Base-by-base conservation (phyloP, 2,888 invertebrate species). In the Eristalis pertinax region DNA sequence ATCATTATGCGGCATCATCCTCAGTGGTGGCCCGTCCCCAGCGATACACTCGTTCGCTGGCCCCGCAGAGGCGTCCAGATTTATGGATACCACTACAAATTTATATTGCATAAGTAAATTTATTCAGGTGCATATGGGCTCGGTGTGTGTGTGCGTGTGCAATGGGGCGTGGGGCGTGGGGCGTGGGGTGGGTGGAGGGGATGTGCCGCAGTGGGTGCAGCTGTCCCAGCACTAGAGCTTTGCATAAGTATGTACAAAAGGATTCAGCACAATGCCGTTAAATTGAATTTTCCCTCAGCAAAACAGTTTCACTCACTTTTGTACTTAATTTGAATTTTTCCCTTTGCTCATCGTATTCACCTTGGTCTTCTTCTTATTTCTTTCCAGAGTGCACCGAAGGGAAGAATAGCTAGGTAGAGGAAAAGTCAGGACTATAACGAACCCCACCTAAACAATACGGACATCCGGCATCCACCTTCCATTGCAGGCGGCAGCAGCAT, bases 391-490 rank as follows among this genome's bases (percentile, higher is more conserved):
- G 86, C 82, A 78, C 15, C 63, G 43, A 19, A 62, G 22, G 56
- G 56, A 19, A 19, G 56, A 5, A 63, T 41, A n/a, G n/a, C n/a
- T n/a, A 13, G 26, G 35, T 41, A 8, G 56, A 67, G 29, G 67
- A 67, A 79, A 84, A 80, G 56, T 65, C 73, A 78, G 41, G 60
- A 78, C 50, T 75, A 83, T 62, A 75, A 83, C 83, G 78, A 83
- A 79, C 50, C 83, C 86, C 86, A 86, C 86, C 86, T 78, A 78
- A 69, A 83, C 78, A 86, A 76, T 83, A 83, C 83, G 86, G 83
- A 86, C 86, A 83, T 86, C 83, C 86, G 78, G 83, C 72, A 86
- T 86, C 86, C 86, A 86, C 78, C 83, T 78, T 79, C 41, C 68
- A n/a, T 13, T 50, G 50, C 19, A 50, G 43, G 43, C 43, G n/a